Conservation (phyloP, 2,113 vertebrate genomes). For the Bambusicola thoracicus region DNA sequence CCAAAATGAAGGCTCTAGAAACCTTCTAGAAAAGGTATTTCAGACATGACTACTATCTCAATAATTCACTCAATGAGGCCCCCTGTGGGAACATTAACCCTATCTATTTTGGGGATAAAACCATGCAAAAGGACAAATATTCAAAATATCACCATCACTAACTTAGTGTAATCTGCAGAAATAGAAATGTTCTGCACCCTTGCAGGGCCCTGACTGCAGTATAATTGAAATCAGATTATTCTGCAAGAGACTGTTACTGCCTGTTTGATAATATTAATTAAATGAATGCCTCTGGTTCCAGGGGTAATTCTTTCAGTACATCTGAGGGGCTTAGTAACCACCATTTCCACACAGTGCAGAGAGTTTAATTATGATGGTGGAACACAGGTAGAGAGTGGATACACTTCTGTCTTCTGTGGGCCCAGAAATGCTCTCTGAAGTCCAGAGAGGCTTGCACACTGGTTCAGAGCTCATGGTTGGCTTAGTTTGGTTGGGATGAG, state of each 20-base stretch:
- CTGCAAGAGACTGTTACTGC: constrained; percentile 15
- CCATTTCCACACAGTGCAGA: background rate
- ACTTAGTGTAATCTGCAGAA: constrained; percentile 1
- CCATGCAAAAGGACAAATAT: background rate
- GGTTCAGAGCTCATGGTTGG: background rate
- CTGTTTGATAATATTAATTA: constrained; percentile 37
- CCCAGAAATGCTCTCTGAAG: background rate
- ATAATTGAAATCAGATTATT: constrained; percentile 56
- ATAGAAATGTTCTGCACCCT: background rate
- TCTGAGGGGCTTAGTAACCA: constrained; percentile 44
- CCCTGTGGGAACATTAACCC: background rate
- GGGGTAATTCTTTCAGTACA: background rate
- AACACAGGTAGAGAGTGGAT: background rate
- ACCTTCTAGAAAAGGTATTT: background rate
- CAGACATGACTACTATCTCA: background rate
- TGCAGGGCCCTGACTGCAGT: background rate
- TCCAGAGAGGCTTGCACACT: background rate
- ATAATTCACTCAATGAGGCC: background rate
- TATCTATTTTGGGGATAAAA: background rate
- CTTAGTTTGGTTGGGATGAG: background rate
- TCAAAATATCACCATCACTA: background rate
- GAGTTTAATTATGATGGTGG: background rate
- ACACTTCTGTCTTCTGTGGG: background rate
- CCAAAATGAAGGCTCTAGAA: background rate
- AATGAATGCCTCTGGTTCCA: constrained; percentile 42